A percentile compares a stretch with the other conserved stretches of the same genome.
These are phyloP conservation scores for Ectemnius cavifrons DNA, from an alignment of 2,888 invertebrate genomes.

Conservation along the genomic window DNA sequence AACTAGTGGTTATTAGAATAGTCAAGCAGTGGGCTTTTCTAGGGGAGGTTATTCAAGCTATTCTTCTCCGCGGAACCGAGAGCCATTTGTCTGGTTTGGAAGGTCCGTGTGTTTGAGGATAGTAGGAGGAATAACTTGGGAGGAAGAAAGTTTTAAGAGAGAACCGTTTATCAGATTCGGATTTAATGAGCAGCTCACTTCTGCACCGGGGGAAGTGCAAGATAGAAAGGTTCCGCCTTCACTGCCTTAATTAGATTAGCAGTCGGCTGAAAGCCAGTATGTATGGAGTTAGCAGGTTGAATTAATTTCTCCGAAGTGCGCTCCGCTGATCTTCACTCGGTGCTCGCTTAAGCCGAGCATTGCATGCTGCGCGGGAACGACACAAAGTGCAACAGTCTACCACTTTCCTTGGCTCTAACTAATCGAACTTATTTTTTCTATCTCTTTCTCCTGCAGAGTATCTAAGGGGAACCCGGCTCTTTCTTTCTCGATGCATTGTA, in stretches of 20 bases:
- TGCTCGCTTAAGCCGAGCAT: too few species aligned
- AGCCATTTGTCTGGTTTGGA: background rate
- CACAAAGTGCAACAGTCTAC: too few species aligned
- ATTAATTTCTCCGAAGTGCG: background rate
- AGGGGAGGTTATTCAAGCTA: too few species aligned
- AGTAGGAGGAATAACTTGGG: background rate
- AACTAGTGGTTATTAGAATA: too few species aligned
- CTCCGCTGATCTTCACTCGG: too few species aligned
- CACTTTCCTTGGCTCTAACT: too few species aligned
- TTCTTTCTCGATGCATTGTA: slow-evolving; percentile 7
- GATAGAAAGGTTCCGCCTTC: background rate
- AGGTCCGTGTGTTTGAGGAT: background rate
- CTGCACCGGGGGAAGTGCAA: background rate
- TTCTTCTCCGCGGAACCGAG: background rate
- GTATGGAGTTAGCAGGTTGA: background rate
- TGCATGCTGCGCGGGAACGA: too few species aligned
- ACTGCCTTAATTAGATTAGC: slow-evolving; percentile 8
- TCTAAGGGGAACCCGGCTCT: too few species aligned
- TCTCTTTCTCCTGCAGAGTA: too few species aligned
- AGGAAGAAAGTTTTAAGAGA: slow-evolving; percentile 7
- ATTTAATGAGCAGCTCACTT: slow-evolving; percentile 1
- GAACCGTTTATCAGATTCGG: slow-evolving; percentile 9
- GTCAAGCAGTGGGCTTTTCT: too few species aligned
- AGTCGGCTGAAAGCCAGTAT: background rate
- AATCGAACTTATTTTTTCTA: too few species aligned